Conservation (phyloP, 2,113 vertebrate species). For the Charina bottae region DNA sequence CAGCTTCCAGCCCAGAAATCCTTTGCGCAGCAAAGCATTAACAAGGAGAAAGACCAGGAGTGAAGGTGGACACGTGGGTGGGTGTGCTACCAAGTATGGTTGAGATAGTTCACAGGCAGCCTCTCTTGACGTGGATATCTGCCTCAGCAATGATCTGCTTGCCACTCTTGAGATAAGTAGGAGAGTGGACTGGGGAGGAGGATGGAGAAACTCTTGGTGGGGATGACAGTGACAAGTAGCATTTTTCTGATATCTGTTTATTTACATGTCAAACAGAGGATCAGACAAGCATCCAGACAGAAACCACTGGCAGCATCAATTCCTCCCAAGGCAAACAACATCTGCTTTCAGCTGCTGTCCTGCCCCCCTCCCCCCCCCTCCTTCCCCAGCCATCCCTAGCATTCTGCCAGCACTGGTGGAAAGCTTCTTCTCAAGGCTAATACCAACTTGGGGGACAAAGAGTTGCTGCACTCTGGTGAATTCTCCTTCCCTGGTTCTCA, state of each 20-base stretch:
- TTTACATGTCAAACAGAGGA: neutral
- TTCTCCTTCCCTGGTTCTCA: neutral
- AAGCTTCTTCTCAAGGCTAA: neutral
- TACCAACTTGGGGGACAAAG: neutral
- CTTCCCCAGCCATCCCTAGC: neutral
- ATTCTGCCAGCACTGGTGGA: neutral
- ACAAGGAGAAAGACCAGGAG: neutral
- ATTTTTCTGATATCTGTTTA: neutral
- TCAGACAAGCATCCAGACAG: neutral
- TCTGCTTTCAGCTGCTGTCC: neutral
- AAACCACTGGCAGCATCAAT: neutral
- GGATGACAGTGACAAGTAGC: neutral
- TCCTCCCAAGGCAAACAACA: neutral
- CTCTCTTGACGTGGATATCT: neutral
- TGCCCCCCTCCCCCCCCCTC: neutral
- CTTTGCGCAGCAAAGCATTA: slow-evolving; percentile 16
- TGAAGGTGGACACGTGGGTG: neutral
- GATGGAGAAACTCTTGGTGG: neutral
- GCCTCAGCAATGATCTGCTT: neutral
- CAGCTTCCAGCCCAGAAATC: slow-evolving; percentile 33
- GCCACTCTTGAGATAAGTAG: neutral
- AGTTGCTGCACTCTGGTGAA: neutral
- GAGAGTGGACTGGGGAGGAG: neutral
- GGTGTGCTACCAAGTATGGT: neutral
- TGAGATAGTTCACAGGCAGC: neutral